A percentile compares a stretch with the other conserved stretches of the same genome.
phyloP scores from a whole-genome alignment of 2,113 vertebrate species.

The Benitochromis conjunctus region DNA sequence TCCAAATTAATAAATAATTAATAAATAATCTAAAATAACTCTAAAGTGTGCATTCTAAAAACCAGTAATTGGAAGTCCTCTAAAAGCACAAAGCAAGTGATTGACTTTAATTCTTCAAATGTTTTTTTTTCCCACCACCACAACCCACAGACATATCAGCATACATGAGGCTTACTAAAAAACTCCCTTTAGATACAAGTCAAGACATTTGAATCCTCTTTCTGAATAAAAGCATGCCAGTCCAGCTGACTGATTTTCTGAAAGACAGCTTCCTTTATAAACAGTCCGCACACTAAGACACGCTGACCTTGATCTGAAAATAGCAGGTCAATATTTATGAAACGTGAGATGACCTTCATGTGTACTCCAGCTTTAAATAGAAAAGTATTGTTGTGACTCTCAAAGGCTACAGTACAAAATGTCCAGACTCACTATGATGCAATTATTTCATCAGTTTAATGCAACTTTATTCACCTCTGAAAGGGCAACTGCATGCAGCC shows the following conservation, averaged over 20 bases:
- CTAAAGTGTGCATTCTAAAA: neutral
- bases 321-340: slow-evolving; percentile 17
- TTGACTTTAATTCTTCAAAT: neutral
- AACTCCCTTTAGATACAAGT: neutral
- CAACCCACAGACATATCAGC: neutral
- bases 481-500: neutral
- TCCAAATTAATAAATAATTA: too few species aligned
- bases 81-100: neutral
- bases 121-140: neutral
- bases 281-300: neutral
- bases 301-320: slow-evolving; percentile 17
- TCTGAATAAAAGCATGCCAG: neutral
- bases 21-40: neutral
- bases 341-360: neutral
- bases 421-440: neutral
- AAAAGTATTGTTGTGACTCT: neutral
- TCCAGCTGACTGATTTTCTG: rapidly evolving
- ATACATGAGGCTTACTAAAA: neutral
- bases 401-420: neutral
- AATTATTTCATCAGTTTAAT: neutral
- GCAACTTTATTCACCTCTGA: neutral
- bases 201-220: neutral
- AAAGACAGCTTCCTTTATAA: neutral
- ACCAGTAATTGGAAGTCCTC: neutral
- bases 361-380: neutral